Conservation (phyloP, 2,888 invertebrate genomes). For the Calameuta filiformis region DNA sequence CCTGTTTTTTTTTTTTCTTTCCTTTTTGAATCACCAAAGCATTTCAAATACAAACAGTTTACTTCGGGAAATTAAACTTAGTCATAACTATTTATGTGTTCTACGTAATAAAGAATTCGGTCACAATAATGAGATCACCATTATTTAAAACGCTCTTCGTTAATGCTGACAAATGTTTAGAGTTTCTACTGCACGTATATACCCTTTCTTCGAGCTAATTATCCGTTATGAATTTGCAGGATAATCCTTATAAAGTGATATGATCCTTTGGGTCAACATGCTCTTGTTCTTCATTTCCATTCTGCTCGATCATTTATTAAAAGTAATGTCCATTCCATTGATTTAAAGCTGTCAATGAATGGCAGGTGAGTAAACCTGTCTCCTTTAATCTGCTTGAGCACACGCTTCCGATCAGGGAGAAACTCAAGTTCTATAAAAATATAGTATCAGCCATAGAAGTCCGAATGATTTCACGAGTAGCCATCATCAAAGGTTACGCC, state of each 20-base stretch:
- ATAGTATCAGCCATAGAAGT: slow-evolving; percentile 47
- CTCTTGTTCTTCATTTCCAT: slow-evolving; percentile 2
- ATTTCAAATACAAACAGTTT: background rate
- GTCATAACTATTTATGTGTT: background rate
- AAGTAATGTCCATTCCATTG: background rate
- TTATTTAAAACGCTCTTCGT: background rate
- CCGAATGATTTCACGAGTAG: slow-evolving; percentile 27
- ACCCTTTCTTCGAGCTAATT: background rate
- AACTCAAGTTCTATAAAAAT: slow-evolving; percentile 56
- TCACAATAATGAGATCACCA: background rate
- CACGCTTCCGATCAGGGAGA: slow-evolving; percentile 26
- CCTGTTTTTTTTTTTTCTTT: background rate
- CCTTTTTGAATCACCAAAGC: background rate
- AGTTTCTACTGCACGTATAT: background rate
- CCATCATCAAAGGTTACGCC: slow-evolving; percentile 73
- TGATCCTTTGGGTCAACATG: slow-evolving; percentile 20
- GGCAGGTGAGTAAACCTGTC: background rate
- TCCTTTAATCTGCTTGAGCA: slow-evolving; percentile 29
- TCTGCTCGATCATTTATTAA: background rate
- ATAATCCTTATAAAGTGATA: slow-evolving; percentile 25
- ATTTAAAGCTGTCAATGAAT: background rate
- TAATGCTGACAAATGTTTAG: background rate
- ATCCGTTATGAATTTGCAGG: slow-evolving; percentile 5
- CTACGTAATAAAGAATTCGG: background rate
- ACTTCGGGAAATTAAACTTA: background rate